These are phyloP conservation scores for Psittacula echo DNA, from an alignment of 2,797 vertebrate species.

Conservation along the genomic window DNA sequence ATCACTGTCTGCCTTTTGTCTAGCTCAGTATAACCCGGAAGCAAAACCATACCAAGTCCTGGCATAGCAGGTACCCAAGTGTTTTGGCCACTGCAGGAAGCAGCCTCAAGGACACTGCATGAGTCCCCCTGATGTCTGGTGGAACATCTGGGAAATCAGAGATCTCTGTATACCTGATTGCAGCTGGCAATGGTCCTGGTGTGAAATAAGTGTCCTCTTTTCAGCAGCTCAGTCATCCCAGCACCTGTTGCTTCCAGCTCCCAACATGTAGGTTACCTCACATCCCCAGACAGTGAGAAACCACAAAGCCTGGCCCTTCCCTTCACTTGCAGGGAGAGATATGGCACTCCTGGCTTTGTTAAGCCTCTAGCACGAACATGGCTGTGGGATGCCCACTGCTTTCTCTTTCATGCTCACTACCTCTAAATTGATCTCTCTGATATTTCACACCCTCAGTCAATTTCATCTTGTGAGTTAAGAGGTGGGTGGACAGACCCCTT, in stretches of 20 bases:
- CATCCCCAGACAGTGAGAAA: rapidly evolving
- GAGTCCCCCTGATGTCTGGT: background rate
- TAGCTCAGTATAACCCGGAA: background rate
- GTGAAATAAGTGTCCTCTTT: background rate
- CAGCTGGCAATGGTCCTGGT: background rate
- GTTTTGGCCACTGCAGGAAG: background rate
- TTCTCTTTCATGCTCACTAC: background rate
- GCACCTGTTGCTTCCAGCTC: rapidly evolving
- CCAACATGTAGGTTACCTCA: background rate
- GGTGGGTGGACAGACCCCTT: background rate
- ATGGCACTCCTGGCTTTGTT: background rate
- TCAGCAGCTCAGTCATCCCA: background rate
- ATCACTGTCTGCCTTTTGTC: background rate
- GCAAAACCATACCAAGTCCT: background rate
- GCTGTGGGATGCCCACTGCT: background rate
- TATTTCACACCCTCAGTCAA: background rate
- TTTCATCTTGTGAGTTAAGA: background rate
- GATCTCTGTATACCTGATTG: background rate
- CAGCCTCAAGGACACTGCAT: background rate
- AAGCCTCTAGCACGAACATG: background rate
- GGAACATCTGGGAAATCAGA: background rate
- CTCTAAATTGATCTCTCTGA: background rate
- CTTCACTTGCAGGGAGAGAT: background rate
- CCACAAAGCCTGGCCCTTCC: background rate
- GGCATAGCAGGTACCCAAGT: background rate